phyloP scores from a whole-genome alignment of 2,888 invertebrate species.

The Poecilobothrus nobilitatus region DNA sequence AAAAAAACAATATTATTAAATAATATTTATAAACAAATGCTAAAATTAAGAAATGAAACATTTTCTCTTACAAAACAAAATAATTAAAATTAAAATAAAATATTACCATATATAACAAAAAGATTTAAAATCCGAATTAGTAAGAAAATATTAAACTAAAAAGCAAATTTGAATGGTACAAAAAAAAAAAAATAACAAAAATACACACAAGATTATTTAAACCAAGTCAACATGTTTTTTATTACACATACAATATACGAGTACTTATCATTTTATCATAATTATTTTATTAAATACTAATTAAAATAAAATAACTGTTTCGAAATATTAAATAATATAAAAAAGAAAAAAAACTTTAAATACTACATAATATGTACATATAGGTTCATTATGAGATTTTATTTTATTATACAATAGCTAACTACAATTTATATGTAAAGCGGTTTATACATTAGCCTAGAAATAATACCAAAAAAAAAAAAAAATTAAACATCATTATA shows the following conservation, averaged over 20 bases:
- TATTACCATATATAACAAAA: neutral
- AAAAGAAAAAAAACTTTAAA: too few relatives aligned
- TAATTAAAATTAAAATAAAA: neutral
- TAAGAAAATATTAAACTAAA: neutral
- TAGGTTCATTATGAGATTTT: too few relatives aligned
- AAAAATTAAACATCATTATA: too few relatives aligned
- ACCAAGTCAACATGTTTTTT: neutral
- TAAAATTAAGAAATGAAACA: too few relatives aligned
- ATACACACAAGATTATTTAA: too few relatives aligned
- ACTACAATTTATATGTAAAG: too few relatives aligned
- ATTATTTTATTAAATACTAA: neutral
- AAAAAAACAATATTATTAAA: too few relatives aligned
- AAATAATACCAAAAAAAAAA: too few relatives aligned
- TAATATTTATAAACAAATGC: too few relatives aligned
- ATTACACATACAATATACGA: neutral
- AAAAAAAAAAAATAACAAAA: neutral
- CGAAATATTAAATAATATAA: neutral
- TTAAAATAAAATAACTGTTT: neutral
- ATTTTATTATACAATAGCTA: too few relatives aligned
- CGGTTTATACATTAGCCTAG: too few relatives aligned
- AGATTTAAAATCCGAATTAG: slow-evolving; percentile 8
- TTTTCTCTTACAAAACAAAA: neutral
- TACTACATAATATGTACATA: too few relatives aligned
- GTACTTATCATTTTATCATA: neutral
- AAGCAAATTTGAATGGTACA: neutral